These are phyloP conservation scores for Luperina nickerlii DNA, from an alignment of 2,888 invertebrate genomes.

Conservation along the genomic window DNA sequence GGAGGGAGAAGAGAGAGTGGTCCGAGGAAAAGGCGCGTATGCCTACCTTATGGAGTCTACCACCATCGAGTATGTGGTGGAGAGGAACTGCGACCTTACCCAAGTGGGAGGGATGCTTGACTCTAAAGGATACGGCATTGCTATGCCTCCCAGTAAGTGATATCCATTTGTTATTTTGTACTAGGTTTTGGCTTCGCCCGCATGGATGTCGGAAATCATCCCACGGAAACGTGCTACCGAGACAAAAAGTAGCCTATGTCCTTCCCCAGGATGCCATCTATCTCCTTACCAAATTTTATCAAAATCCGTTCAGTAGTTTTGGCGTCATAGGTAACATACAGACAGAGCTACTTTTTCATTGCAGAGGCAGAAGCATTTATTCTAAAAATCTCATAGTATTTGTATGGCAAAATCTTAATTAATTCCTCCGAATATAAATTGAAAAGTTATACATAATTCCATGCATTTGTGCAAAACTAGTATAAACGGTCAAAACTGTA, in stretches of 20 bases:
- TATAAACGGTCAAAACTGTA: slow-evolving; percentile 33
- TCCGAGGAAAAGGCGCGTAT: slow-evolving; percentile 95
- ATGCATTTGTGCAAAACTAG: slow-evolving; percentile 32
- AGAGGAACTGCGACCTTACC: slow-evolving; percentile 96
- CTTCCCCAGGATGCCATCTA: not conserved
- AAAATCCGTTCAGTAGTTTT: too few relatives aligned
- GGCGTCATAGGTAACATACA: too few relatives aligned
- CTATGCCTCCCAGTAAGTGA: slow-evolving; percentile 96
- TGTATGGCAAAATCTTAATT: slow-evolving; percentile 12
- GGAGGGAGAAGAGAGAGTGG: slow-evolving; percentile 97
- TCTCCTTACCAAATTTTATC: too few relatives aligned
- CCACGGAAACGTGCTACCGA: not conserved
- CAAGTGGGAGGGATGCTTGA: slow-evolving; percentile 98
- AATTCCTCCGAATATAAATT: slow-evolving; percentile 5
- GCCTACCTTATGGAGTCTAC: slow-evolving; percentile 99
- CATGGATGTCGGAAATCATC: not conserved
- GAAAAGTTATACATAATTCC: slow-evolving; percentile 23
- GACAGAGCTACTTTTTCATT: too few relatives aligned
- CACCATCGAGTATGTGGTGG: slow-evolving; percentile 98
- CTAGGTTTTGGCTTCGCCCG: not conserved
- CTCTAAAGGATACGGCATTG: slow-evolving; percentile 98
- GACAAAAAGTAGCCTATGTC: not conserved
- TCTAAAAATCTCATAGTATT: not conserved
- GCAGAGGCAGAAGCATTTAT: not conserved
- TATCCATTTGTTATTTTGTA: not conserved